Percentiles rank a stretch among this genome's conserved stretches.
phyloP scores from a whole-genome alignment of 1,140 invertebrate species.

The Latrodectus geometricus region DNA sequence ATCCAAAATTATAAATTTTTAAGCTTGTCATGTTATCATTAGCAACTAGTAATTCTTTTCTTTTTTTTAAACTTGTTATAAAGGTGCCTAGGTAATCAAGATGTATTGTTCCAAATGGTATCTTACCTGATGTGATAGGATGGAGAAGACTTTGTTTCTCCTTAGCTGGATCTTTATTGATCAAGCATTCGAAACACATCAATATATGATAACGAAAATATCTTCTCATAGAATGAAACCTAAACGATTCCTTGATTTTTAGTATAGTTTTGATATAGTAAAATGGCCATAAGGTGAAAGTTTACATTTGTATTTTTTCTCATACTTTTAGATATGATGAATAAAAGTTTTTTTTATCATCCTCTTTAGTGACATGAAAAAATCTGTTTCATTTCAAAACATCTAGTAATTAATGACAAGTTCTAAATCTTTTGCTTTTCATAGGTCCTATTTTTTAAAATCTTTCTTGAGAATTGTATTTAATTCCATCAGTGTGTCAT shows the following conservation, averaged over 20 bases:
- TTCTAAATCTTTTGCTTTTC: background rate
- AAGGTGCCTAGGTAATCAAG: conserved; percentile 1
- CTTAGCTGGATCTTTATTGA: conserved; percentile 20
- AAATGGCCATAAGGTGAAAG: conserved; percentile 5
- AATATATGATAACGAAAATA: background rate
- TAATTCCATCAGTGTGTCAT: background rate
- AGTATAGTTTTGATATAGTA: conserved; percentile 1
- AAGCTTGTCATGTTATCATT: conserved; percentile 7
- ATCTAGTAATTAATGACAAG: too few species aligned
- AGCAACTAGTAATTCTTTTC: background rate
- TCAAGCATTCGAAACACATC: conserved; percentile 11
- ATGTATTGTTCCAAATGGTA: background rate
- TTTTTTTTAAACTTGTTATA: conserved; percentile 2
- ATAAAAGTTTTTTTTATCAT: background rate
- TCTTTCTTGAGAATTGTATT: background rate
- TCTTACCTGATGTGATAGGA: background rate
- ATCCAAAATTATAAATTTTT: too few species aligned
- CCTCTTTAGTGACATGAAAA: background rate
- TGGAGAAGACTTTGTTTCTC: conserved; percentile 29
- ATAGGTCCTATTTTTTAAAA: background rate
- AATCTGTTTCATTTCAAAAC: background rate
- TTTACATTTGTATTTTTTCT: too few species aligned
- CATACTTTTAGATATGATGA: too few species aligned
- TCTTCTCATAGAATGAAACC: conserved; percentile 14
- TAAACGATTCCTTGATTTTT: conserved; percentile 21